phyloP scores from a whole-genome alignment of 2,888 invertebrate species.

The Volucella zonaria region DNA sequence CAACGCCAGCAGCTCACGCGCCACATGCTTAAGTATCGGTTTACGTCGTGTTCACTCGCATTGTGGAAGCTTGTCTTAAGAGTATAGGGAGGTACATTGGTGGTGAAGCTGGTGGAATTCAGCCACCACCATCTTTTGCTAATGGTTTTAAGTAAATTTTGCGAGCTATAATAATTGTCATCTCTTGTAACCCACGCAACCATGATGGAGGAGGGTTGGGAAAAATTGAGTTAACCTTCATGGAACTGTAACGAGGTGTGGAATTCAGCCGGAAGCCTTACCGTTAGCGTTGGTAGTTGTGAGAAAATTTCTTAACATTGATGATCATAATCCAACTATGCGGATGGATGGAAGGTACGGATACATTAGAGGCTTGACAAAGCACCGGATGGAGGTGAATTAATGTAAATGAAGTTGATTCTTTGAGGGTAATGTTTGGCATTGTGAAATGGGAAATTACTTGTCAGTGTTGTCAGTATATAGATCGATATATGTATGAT shows the following conservation, averaged over 20 bases:
- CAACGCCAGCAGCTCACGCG: slow-evolving; percentile 40
- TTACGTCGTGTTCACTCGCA: slow-evolving; percentile 61
- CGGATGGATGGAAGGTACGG: neutral
- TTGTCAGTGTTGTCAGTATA: no score
- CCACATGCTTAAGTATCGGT: slow-evolving; percentile 58
- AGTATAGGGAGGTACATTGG: neutral
- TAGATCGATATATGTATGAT: no score
- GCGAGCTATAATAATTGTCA: slow-evolving; percentile 57
- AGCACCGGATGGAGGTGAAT: neutral
- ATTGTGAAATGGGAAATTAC: no score
- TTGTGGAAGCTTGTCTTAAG: slow-evolving; percentile 32
- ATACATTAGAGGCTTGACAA: neutral
- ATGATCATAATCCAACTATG: slow-evolving; percentile 22
- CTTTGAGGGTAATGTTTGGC: no score
- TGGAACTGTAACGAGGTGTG: slow-evolving; percentile 55
- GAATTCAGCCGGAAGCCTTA: slow-evolving; percentile 27
- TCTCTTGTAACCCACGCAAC: slow-evolving; percentile 44
- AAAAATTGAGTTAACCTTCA: slow-evolving; percentile 57
- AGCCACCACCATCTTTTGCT: slow-evolving; percentile 44
- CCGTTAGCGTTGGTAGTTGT: slow-evolving; percentile 7
- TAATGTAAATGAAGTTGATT: neutral
- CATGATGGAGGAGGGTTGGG: slow-evolving; percentile 27
- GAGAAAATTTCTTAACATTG: neutral
- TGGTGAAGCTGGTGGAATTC: slow-evolving; percentile 21
- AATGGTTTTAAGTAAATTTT: slow-evolving; percentile 66